These are phyloP conservation scores for Lacanobia oleracea DNA, from an alignment of 2,888 invertebrate genomes.

Conservation along the genomic window DNA sequence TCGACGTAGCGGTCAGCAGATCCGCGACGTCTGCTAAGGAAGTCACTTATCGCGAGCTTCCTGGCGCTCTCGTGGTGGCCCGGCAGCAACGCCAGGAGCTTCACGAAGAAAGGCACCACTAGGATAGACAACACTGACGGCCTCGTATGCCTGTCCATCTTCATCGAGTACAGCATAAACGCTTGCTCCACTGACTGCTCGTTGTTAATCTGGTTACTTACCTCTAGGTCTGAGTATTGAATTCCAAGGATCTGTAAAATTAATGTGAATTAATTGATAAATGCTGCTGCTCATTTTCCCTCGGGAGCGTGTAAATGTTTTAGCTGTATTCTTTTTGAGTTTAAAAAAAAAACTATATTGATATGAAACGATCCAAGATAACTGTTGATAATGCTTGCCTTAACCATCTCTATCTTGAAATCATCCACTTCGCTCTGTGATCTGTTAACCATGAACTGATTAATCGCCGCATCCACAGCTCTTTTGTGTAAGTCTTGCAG, in stretches of 20 bases:
- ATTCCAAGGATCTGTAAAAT: slow-evolving; percentile 42
- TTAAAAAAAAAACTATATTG: too few relatives aligned
- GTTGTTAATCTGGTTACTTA: slow-evolving; percentile 54
- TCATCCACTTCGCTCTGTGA: slow-evolving; percentile 36
- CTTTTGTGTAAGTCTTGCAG: slow-evolving; percentile 43
- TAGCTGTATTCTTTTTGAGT: background rate
- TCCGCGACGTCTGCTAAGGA: slow-evolving; percentile 58
- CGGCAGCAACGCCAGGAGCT: slow-evolving; percentile 57
- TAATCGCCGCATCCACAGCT: slow-evolving; percentile 26
- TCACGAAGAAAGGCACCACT: slow-evolving; percentile 63
- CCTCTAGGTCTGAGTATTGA: slow-evolving; percentile 35
- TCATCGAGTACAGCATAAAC: slow-evolving; percentile 43
- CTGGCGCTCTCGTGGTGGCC: slow-evolving; percentile 48
- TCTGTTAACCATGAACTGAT: slow-evolving; percentile 50
- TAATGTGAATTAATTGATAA: background rate
- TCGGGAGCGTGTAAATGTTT: background rate
- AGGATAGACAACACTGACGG: slow-evolving; percentile 64
- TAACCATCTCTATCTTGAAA: slow-evolving; percentile 31
- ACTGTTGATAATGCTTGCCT: slow-evolving; percentile 9
- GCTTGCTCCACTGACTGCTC: slow-evolving; percentile 57
- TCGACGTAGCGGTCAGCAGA: slow-evolving; percentile 10
- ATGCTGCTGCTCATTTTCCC: background rate
- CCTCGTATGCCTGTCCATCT: slow-evolving; percentile 60
- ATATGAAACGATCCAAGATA: background rate
- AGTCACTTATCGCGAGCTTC: slow-evolving; percentile 49